Percentiles rank a stretch among this genome's conserved stretches.
Evolutionary conservation across 1,140 invertebrate genomes (phyloP).

Genomic region (Heliconius melpomene): DNA sequence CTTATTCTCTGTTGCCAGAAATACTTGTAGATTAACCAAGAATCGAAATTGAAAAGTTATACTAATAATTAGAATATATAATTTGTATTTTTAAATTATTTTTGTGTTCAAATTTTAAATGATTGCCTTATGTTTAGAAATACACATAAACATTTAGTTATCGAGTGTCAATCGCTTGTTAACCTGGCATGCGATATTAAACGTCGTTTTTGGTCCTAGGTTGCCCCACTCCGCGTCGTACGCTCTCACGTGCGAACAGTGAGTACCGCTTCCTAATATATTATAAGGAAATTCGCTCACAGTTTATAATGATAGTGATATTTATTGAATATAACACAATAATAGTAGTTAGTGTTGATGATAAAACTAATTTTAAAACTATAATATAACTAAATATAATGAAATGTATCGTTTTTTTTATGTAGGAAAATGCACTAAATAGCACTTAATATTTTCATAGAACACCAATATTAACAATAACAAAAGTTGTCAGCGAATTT

Average conservation of each 20-base stretch:
- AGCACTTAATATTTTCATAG: conserved; percentile 1
- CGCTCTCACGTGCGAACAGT: conserved; percentile 80
- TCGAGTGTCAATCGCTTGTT: conserved; percentile 56
- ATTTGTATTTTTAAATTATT: neutral
- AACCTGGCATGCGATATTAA: conserved; percentile 77
- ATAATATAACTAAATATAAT: neutral
- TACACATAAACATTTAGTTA: neutral
- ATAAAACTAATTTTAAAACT: neutral
- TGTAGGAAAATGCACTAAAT: neutral
- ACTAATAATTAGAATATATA: neutral
- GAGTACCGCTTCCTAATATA: conserved; percentile 76
- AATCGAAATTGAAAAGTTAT: neutral
- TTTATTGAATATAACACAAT: neutral
- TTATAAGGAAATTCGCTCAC: conserved; percentile 41
- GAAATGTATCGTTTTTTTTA: neutral
- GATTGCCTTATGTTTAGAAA: neutral
- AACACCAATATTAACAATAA: conserved; percentile 5
- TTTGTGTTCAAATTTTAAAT: neutral
- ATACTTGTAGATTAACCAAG: neutral
- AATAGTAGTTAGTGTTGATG: neutral
- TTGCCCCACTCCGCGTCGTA: conserved; percentile 77
- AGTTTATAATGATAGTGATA: neutral
- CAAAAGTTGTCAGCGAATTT: conserved; percentile 39
- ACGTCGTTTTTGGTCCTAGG: conserved; percentile 75
- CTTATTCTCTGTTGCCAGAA: neutral